A percentile compares a stretch with the other conserved stretches of the same genome.
phyloP scores from a whole-genome alignment of 2,888 invertebrate species.

The Acanthosepion pharaonis region DNA sequence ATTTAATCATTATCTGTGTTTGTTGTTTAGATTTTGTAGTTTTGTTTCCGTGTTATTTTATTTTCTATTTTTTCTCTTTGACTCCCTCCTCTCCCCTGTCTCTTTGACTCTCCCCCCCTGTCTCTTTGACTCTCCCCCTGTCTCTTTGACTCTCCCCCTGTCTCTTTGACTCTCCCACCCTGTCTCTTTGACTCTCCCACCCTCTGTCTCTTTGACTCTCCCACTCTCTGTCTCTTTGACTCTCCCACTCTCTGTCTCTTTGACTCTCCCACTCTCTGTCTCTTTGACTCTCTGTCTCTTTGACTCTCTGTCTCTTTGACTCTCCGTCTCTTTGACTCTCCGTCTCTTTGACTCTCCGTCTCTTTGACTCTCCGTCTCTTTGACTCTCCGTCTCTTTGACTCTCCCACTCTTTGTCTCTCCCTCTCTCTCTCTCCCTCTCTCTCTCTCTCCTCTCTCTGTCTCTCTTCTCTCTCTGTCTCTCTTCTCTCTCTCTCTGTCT shows the following conservation, averaged over 20 bases:
- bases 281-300: too few species aligned
- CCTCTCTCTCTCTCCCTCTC: neutral
- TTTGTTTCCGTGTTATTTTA: neutral
- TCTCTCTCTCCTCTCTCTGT: too few species aligned
- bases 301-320: too few species aligned
- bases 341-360: neutral
- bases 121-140: too few species aligned
- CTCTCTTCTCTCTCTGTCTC: neutral
- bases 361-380: neutral
- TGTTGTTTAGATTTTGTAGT: neutral
- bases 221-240: neutral
- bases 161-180: neutral
- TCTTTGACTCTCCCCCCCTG: too few species aligned
- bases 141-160: neutral
- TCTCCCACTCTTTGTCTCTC: too few species aligned
- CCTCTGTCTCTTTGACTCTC: neutral
- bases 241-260: neutral
- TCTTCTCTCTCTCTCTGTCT: accelerated
- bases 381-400: neutral
- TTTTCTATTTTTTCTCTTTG: neutral
- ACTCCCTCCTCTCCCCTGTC: neutral
- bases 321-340: neutral
- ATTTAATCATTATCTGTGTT: neutral
- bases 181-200: too few species aligned
- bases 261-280: neutral